Percentiles rank a stretch among this genome's conserved stretches.
Evolutionary conservation across 2,797 vertebrate genomes (phyloP).

Genomic region (Aldrovandia affinis): DNA sequence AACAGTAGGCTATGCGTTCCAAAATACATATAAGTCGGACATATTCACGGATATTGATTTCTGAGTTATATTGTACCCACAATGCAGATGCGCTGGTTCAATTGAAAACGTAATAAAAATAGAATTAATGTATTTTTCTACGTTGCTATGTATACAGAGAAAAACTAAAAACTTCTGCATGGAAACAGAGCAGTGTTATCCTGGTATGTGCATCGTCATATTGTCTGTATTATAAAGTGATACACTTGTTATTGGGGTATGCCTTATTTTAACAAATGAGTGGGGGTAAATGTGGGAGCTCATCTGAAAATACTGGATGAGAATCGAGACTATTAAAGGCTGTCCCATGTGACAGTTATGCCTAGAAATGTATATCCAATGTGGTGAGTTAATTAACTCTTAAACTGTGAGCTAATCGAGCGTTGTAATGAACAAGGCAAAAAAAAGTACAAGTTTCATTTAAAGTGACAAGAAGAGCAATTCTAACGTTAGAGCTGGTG

Average conservation of each 20-base stretch:
- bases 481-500: background rate
- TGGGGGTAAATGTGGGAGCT: background rate
- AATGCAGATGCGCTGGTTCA: background rate
- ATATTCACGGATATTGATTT: background rate
- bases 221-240: background rate
- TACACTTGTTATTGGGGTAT: background rate
- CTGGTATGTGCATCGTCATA: background rate
- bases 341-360: background rate
- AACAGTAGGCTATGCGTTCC: background rate
- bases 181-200: no score
- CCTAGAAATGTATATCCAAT: background rate
- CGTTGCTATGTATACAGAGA: background rate
- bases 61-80: background rate
- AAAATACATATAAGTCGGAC: background rate
- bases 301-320: no score
- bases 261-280: background rate
- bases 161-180: no score
- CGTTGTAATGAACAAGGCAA: background rate
- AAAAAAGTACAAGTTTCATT: background rate
- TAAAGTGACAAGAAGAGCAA: background rate
- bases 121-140: background rate
- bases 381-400: background rate
- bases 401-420: background rate
- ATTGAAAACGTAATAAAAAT: background rate
- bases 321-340: no score